Percentiles rank a stretch among this genome's conserved stretches.
These are phyloP conservation scores for Minunthozetes semirufus DNA, from an alignment of 2,888 invertebrate genomes.

Conservation along the genomic window DNA sequence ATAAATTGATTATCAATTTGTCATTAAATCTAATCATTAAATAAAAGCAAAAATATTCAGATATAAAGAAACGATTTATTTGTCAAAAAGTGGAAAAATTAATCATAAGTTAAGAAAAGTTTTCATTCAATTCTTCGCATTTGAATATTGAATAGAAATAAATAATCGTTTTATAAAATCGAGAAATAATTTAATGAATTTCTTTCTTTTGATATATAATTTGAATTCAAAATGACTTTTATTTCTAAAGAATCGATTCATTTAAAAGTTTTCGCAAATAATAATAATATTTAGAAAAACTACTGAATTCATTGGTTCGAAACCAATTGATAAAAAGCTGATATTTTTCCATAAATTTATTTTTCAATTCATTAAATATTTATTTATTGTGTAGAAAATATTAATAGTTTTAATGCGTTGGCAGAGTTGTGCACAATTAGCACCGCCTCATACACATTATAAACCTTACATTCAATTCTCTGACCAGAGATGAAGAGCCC, in stretches of 20 bases:
- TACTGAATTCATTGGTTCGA: constrained; percentile 22
- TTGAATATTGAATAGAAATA: background rate
- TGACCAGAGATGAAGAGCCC: too few species aligned
- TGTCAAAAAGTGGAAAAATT: background rate
- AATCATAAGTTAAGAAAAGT: background rate
- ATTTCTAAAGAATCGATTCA: background rate
- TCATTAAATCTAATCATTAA: background rate
- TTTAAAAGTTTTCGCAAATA: background rate
- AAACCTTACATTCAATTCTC: too few species aligned
- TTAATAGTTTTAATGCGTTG: constrained; percentile 13
- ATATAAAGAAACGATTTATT: background rate
- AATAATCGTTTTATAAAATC: background rate
- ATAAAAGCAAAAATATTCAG: constrained; percentile 6
- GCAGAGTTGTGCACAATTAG: too few species aligned
- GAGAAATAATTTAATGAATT: too few species aligned
- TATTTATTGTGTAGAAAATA: constrained; percentile 25
- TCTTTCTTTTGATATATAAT: too few species aligned
- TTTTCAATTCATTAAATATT: constrained; percentile 26
- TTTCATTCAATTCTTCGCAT: background rate
- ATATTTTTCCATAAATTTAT: constrained; percentile 25
- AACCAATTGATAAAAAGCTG: constrained; percentile 11
- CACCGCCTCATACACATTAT: too few species aligned
- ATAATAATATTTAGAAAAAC: background rate
- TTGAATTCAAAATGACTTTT: background rate
- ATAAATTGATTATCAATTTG: background rate